These are phyloP conservation scores for Tachuris rubrigastra DNA, from an alignment of 2,113 vertebrate species.

Conservation along the genomic window DNA sequence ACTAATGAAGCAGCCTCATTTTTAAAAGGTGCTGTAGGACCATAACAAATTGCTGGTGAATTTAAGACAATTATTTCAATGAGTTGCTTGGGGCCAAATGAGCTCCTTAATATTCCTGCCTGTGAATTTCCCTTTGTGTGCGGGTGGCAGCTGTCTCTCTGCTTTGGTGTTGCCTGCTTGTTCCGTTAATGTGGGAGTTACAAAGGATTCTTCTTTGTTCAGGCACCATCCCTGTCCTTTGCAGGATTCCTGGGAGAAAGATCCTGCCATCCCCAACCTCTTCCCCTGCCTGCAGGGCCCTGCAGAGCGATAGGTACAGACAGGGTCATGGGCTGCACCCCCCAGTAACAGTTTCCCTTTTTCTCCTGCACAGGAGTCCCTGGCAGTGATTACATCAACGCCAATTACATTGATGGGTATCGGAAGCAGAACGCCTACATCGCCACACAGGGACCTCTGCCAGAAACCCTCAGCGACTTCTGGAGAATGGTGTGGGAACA, in stretches of 20 bases:
- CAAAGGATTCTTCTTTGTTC: conserved; percentile 4
- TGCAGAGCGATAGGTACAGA: neutral
- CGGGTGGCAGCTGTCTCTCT: conserved; percentile 26
- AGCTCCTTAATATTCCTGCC: conserved; percentile 50
- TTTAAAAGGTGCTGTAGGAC: conserved; percentile 24
- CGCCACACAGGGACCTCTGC: conserved; percentile 91
- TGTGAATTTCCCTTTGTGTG: conserved; percentile 37
- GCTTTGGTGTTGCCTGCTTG: conserved; percentile 13
- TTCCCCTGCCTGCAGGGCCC: neutral
- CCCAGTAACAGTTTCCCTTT: neutral
- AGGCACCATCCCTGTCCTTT: neutral
- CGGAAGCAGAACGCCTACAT: conserved; percentile 98
- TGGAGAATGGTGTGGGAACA: conserved; percentile 99
- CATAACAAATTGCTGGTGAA: conserved; percentile 26
- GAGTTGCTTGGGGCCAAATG: conserved; percentile 25
- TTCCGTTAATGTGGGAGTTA: conserved; percentile 1
- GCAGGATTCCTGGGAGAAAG: neutral
- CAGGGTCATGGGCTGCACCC: neutral
- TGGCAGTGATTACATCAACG: conserved; percentile 95
- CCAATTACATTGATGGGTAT: conserved; percentile 96
- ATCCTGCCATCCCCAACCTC: neutral
- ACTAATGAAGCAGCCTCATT: neutral
- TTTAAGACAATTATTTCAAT: conserved; percentile 53
- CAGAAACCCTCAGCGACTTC: conserved; percentile 93
- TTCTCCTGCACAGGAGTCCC: conserved; percentile 78